Evolutionary conservation across 2,888 invertebrate genomes (phyloP).

Genomic region (Tachina grossa): DNA sequence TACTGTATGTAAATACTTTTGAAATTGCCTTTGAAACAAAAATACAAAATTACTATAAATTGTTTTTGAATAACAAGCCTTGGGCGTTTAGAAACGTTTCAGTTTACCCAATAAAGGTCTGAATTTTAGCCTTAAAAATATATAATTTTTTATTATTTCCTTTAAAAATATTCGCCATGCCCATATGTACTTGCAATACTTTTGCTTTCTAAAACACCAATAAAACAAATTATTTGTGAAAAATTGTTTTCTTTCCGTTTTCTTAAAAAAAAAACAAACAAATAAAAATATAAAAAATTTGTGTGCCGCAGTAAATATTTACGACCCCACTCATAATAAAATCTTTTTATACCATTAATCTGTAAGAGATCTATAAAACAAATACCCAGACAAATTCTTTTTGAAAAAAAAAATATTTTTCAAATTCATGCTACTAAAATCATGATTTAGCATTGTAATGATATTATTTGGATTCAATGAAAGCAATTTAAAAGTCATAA

Average conservation of each 20-base stretch:
- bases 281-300: background rate
- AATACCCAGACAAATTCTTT: background rate
- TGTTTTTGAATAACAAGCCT: no score
- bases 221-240: background rate
- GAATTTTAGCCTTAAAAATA: no score
- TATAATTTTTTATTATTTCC: no score
- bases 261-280: background rate
- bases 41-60: no score
- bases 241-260: background rate
- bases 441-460: background rate
- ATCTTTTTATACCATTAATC: background rate
- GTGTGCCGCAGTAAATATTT: background rate
- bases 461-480: background rate
- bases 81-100: no score
- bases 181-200: no score
- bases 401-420: background rate
- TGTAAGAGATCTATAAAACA: background rate
- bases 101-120: no score
- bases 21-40: no score
- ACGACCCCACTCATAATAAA: background rate
- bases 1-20: no score
- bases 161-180: no score
- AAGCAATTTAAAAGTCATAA: background rate
- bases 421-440: background rate
- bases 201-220: background rate